Conservation (phyloP, 2,797 vertebrate genomes). For the Chrosomus eos region DNA sequence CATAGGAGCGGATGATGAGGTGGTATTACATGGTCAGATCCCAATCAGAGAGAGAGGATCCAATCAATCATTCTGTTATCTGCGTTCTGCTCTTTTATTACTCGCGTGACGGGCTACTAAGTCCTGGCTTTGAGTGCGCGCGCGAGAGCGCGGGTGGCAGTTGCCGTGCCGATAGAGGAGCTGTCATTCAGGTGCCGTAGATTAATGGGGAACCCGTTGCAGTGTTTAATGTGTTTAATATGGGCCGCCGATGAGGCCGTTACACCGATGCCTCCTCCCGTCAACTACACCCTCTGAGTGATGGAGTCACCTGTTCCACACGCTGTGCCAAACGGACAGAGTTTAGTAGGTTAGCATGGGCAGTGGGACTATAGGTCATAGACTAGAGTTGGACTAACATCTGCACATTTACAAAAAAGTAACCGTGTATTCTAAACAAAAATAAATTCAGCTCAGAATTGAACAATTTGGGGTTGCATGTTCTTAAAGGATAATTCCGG, state of each 20-base stretch:
- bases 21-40: conserved; percentile 76
- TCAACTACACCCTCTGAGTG: conserved; percentile 68
- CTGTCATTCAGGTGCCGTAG: conserved; percentile 76
- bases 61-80: conserved; percentile 82
- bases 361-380: neutral
- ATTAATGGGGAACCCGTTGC: conserved; percentile 77
- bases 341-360: neutral
- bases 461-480: neutral
- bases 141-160: conserved; percentile 28
- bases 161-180: conserved; percentile 71
- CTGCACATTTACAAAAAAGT: neutral
- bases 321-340: neutral
- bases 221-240: conserved; percentile 84
- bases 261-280: conserved; percentile 70
- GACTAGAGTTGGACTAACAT: neutral
- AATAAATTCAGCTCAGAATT: neutral
- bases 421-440: neutral
- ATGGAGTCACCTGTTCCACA: conserved; percentile 73
- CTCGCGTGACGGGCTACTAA: conserved; percentile 72
- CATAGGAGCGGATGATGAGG: conserved; percentile 72
- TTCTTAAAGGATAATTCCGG: too few species aligned
- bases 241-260: conserved; percentile 77
- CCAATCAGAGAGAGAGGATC: conserved; percentile 75
- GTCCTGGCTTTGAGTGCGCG: conserved; percentile 68
- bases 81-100: conserved; percentile 74